phyloP scores from a whole-genome alignment of 2,113 vertebrate species.

The Nothoprocta pentlandii region DNA sequence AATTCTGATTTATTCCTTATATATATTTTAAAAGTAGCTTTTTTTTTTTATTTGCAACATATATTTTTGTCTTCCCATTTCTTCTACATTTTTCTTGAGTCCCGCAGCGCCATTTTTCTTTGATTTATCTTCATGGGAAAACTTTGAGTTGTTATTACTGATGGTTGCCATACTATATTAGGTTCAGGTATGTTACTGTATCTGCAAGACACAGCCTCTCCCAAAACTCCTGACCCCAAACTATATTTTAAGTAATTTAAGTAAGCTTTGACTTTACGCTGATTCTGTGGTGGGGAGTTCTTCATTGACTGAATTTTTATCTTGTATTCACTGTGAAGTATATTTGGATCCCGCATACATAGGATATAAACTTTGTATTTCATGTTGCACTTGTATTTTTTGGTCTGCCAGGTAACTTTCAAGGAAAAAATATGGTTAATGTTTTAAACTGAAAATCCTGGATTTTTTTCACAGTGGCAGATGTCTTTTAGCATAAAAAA shows the following conservation, averaged over 20 bases:
- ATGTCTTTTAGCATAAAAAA: neutral
- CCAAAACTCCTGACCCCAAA: neutral
- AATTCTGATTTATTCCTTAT: accelerated
- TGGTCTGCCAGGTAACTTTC: neutral
- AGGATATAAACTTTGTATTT: neutral
- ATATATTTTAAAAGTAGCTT: neutral
- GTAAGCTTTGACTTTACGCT: neutral
- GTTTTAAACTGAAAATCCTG: neutral
- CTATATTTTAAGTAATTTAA: neutral
- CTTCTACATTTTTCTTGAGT: neutral
- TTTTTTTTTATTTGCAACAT: neutral
- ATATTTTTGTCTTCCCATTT: neutral
- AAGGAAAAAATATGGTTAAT: neutral
- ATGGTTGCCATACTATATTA: neutral
- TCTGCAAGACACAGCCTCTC: neutral
- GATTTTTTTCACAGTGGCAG: neutral
- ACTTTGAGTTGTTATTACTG: neutral
- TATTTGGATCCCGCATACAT: neutral
- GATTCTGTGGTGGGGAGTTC: neutral
- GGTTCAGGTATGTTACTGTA: neutral
- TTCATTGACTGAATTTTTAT: neutral
- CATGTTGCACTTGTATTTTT: neutral
- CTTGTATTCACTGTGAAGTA: neutral
- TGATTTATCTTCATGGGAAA: neutral
- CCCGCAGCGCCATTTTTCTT: neutral